Evolutionary conservation across 2,113 vertebrate genomes (phyloP).

Genomic region (Labeo catla): DNA sequence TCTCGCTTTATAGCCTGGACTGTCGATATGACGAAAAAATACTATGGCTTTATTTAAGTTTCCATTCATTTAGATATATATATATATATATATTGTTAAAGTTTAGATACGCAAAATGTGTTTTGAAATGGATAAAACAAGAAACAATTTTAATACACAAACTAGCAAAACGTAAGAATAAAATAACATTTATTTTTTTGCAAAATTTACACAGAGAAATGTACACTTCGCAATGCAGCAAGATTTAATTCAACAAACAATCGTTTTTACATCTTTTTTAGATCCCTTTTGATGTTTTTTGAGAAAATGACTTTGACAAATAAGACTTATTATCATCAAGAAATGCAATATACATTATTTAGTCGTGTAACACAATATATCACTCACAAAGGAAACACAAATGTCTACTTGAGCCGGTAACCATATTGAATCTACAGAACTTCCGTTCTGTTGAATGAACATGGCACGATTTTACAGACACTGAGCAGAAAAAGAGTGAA

Average conservation of each 20-base stretch:
- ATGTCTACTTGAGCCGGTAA: conserved; percentile 41
- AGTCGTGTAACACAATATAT: conserved; percentile 63
- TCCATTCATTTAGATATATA: too few relatives aligned
- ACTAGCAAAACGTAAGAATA: conserved; percentile 69
- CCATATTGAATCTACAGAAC: conserved; percentile 36
- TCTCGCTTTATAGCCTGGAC: neutral
- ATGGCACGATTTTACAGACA: conserved; percentile 53
- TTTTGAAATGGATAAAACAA: neutral
- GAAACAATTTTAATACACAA: neutral
- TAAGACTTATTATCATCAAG: conserved; percentile 72
- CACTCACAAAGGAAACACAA: conserved; percentile 61
- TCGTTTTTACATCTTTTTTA: conserved; percentile 72
- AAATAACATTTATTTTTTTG: conserved; percentile 99
- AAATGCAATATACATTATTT: conserved; percentile 76
- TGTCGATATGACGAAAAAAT: neutral
- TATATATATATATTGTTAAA: neutral
- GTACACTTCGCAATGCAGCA: conserved; percentile 81
- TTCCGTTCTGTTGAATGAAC: conserved; percentile 32
- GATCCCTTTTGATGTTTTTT: conserved; percentile 65
- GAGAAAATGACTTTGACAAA: conserved; percentile 78
- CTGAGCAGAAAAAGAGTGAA: conserved; percentile 31
- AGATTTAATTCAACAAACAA: conserved; percentile 73
- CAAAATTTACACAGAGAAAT: conserved; percentile 83
- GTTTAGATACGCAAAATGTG: neutral
- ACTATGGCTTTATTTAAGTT: too few relatives aligned